Evolutionary conservation across 1,140 invertebrate species (phyloP).

Genomic region (Drosophila murphyi): DNA sequence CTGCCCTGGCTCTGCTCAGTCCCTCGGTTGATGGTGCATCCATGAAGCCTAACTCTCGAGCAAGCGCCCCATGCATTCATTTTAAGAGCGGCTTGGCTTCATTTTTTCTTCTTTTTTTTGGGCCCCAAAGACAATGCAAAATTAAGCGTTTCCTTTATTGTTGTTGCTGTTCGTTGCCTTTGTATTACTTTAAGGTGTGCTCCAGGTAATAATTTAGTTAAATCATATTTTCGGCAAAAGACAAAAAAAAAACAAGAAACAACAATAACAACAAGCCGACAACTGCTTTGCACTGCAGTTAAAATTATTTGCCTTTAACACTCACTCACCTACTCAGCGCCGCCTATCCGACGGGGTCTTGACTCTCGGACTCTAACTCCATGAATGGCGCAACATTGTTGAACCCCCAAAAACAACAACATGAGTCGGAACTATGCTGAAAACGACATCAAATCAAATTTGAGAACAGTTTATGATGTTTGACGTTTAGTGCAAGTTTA

Average conservation of each 20-base stretch:
- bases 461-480: constrained; percentile 38
- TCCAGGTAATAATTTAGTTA: constrained; percentile 84
- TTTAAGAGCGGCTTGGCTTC: constrained; percentile 44
- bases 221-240: constrained; percentile 78
- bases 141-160: constrained; percentile 83
- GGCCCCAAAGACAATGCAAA: constrained; percentile 75
- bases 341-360: constrained; percentile 62
- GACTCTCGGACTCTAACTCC: constrained; percentile 28
- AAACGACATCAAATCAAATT: constrained; percentile 52
- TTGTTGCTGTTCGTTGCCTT: constrained; percentile 70
- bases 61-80: constrained; percentile 61
- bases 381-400: constrained; percentile 49
- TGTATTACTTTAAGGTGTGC: constrained; percentile 84
- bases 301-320: constrained; percentile 79
- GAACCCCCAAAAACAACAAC: constrained; percentile 15
- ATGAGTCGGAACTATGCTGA: constrained; percentile 28
- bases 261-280: constrained; percentile 12
- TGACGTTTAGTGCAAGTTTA: constrained; percentile 32
- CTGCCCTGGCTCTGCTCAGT: constrained; percentile 21
- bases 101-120: constrained; percentile 25
- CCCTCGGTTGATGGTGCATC: constrained; percentile 57
- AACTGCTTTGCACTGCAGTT: constrained; percentile 47
- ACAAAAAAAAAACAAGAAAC: constrained; percentile 45
- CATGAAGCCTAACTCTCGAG: constrained; percentile 33
- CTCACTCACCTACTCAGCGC: constrained; percentile 75